Evolutionary conservation across 2,113 vertebrate genomes (phyloP), one percentile per base, ranked within the genome.

Genomic region (Isurus oxyrinchus): DNA sequence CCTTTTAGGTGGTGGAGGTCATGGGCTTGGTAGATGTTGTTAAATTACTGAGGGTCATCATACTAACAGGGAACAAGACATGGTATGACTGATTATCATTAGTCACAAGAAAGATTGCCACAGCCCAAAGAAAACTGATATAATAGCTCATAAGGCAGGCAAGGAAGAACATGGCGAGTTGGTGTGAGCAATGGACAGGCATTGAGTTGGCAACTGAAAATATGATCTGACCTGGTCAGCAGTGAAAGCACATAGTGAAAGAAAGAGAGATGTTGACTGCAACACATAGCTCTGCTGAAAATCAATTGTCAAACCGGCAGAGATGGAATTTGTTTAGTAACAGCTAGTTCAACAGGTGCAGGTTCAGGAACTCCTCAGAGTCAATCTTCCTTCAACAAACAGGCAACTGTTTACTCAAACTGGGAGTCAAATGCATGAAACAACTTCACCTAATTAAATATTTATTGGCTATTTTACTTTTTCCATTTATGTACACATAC

Each of bases 301-400:
- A 69, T 57, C 44, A 66, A 53, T 49, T 69, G 93, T 44, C 7
- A 6, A 44, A 27, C 67, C 16, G n/a, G 59, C 61, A 94, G 67
- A 67, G 40, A 40, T 95, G 63, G 23, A 67, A 40, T 95, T 95
- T 95, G 63, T 44, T 95, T 10, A 69, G 93, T 1, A 7, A n/a
- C 93, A 49, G n/a, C 61, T 49, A 8, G 61, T 69, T 95, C 23
- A 95, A 95, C 93, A 69, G 61, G n/a, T 67, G 61, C 40, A 49
- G n/a, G 40, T 67, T 91, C 53, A 91, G 49, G 19, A 67, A 44
- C 40, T 35, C n/a, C 93, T 66, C 35, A 40, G 21, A 69, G 40
- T 19, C 93, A 95, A 67, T 67, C 61, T 95, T 95, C 61, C 93
- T 69, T 95, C 93, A 67, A 67, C 93, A 67, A 95, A 95, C 61